Base-by-base conservation (phyloP, 2,888 invertebrate genomes). In the Zaprionus obscuricornis region DNA sequence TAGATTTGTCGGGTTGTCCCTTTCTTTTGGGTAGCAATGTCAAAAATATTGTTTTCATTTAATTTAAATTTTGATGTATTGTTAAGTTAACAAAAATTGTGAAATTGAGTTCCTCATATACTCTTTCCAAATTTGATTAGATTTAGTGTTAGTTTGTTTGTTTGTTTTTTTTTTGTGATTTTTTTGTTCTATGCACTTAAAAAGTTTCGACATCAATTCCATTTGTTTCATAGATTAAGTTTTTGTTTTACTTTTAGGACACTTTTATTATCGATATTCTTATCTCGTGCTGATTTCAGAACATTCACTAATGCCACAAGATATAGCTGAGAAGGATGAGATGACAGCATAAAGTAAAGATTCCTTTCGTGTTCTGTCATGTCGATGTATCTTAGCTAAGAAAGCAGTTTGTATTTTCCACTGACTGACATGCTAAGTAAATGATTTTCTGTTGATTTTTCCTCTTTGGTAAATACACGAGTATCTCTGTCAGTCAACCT, bases 31-130 rank as follows among this genome's bases (percentile, higher is more conserved):
- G 59, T 60, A 79, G 62, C 63, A 66, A 66, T 66, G 54, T 57
- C 47, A 56, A 71, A 62, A 62, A 50, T 66, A 63, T 66, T 85
- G 78, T 78, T 85, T 85, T 82, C 74, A 75, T 85, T 85, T 85
- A 34, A 81, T 77, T 85, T 67, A 70, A 76, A 79, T 66, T 67
- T 64, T 71, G 63, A 75, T 71, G 43, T 57, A 85, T 67, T 71
- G 47, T 33, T 11, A 3, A 27, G 1, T 18, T 7, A 2, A 24
- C 0, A 10, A 8, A 17, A 4, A 11, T 18, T 7, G 13, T 14
- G n/a, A n/a, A 5, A 8, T 7, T n/a, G 1, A 8, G 14, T 10
- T 13, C 11, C 10, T 27, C 18, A 8, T 8, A 26, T 40, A 27
- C 42, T 14, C 18, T 54, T 33, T 36, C n/a, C n/a, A 1, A 13